phyloP scores from a whole-genome alignment of 1,140 invertebrate species.

The Ostrea edulis region DNA sequence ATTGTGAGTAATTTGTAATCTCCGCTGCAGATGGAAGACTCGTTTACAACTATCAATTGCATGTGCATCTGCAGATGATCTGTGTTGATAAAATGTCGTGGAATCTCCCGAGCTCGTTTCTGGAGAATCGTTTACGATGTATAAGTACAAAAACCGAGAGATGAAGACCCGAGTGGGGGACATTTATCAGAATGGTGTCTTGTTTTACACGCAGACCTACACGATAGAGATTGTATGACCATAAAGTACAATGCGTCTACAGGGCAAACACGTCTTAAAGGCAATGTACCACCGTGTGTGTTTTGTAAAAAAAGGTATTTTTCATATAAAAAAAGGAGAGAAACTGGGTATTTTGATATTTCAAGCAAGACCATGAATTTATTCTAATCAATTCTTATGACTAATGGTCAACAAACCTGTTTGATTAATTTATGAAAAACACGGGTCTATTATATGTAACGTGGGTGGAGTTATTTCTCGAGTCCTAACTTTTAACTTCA shows the following conservation, averaged over 20 bases:
- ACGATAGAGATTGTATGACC: neutral
- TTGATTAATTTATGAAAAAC: neutral
- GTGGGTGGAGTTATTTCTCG: constrained; percentile 15
- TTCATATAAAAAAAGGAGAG: neutral
- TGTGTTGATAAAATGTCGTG: neutral
- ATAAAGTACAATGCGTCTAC: neutral
- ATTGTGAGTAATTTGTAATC: constrained; percentile 29
- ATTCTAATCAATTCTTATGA: neutral
- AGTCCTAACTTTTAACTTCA: neutral
- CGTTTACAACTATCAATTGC: constrained; percentile 27
- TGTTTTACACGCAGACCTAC: constrained; percentile 23
- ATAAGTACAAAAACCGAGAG: neutral
- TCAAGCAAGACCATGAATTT: neutral
- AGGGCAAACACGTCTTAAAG: neutral
- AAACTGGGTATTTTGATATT: neutral
- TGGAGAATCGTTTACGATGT: neutral
- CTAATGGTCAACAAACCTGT: neutral
- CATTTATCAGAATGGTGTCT: neutral
- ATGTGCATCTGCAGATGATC: constrained; percentile 30
- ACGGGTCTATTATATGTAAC: neutral
- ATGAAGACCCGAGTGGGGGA: neutral
- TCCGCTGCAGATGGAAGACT: neutral
- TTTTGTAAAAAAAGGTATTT: neutral
- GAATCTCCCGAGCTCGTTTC: neutral
- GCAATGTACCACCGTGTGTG: neutral